A percentile compares a stretch with the other conserved stretches of the same genome.
Evolutionary conservation across 2,888 invertebrate species (phyloP).

Genomic region (Alentia gelatinosa): DNA sequence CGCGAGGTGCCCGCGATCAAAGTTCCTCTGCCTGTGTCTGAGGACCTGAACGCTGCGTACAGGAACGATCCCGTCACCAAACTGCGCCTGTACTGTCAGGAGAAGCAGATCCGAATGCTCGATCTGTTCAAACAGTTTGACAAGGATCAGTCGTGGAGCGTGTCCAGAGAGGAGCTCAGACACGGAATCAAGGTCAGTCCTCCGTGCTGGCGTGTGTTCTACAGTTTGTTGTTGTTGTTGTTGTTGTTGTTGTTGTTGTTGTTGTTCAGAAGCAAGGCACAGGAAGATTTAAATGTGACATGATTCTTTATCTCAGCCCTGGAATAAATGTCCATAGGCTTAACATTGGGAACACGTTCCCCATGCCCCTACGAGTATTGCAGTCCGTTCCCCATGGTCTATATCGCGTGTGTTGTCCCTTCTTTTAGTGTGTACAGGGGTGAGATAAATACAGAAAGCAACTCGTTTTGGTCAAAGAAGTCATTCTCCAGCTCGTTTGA

Average conservation of each 20-base stretch:
- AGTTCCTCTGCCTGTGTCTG: neutral
- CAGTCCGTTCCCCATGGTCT: no score
- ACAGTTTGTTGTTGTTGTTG: no score
- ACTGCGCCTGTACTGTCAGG: conserved; percentile 68
- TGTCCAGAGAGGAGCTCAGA: conserved; percentile 72
- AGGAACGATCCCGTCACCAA: conserved; percentile 72
- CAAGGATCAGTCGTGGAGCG: conserved; percentile 72
- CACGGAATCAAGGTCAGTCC: conserved; percentile 71
- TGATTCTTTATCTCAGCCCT: no score
- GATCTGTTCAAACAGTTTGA: conserved; percentile 77
- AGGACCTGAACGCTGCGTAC: neutral
- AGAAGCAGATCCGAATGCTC: conserved; percentile 72
- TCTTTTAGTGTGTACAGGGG: no score
- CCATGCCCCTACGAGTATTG: no score
- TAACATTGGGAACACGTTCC: no score
- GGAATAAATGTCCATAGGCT: no score
- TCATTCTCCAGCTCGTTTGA: no score
- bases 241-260: no score
- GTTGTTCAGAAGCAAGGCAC: neutral
- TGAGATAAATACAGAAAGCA: no score
- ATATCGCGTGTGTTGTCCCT: no score
- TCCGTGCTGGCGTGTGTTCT: neutral
- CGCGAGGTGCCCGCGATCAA: neutral
- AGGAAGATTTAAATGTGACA: neutral
- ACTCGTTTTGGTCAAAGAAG: no score